Conservation (phyloP, 2,113 vertebrate genomes). For the Rhabdomys dilectus region DNA sequence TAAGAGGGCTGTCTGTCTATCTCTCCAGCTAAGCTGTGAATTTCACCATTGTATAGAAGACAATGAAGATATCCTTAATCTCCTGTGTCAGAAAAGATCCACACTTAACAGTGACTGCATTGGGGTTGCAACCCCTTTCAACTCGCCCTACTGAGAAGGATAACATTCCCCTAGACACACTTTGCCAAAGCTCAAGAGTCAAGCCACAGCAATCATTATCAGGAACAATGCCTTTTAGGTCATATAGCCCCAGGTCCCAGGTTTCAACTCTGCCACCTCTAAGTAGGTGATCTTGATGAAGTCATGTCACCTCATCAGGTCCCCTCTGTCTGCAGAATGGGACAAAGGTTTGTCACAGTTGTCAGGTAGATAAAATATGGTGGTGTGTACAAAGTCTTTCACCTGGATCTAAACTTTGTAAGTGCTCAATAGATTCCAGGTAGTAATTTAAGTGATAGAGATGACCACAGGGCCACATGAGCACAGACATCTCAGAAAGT, state of each 20-base stretch:
- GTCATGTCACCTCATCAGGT: too few relatives aligned
- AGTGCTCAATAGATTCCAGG: background rate
- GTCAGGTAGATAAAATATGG: background rate
- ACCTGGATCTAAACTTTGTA: background rate
- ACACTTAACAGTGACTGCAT: fast-evolving
- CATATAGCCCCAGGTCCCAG: background rate
- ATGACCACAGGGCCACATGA: background rate
- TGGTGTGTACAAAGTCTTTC: too few relatives aligned
- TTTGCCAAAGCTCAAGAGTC: background rate
- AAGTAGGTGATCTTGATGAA: background rate
- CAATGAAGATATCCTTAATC: background rate
- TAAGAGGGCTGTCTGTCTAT: background rate
- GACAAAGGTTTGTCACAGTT: background rate
- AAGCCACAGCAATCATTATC: background rate
- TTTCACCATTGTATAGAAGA: background rate
- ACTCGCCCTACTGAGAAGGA: background rate
- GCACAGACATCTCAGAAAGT: background rate
- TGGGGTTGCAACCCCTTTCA: background rate
- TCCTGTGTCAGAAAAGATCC: background rate
- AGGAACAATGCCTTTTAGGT: background rate
- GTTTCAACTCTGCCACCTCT: background rate
- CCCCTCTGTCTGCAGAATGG: background rate
- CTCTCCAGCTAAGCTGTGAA: background rate
- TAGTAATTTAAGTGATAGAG: too few relatives aligned
- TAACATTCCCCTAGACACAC: background rate